Conservation (phyloP, 2,797 vertebrate genomes). For the Enteromius unitaeniatus region DNA sequence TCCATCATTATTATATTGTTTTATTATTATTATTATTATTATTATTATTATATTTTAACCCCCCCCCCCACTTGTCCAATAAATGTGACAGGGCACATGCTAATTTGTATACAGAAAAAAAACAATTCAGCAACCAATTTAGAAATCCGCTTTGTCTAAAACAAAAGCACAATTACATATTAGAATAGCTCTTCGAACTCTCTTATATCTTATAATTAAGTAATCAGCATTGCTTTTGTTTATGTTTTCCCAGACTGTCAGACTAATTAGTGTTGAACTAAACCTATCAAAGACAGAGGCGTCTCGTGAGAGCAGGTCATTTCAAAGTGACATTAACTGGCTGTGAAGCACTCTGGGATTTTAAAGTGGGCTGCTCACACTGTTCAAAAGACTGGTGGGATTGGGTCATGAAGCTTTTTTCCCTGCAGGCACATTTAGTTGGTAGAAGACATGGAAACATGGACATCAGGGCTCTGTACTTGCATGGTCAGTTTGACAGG, state of each 20-base stretch:
- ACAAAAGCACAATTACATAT: constrained; percentile 25
- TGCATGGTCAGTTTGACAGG: constrained; percentile 32
- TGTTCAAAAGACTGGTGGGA: constrained; percentile 24
- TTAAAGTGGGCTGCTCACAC: constrained; percentile 30
- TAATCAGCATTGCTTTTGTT: constrained; percentile 31
- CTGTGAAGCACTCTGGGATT: constrained; percentile 44
- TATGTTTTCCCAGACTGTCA: constrained; percentile 28
- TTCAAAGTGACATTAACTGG: constrained; percentile 37
- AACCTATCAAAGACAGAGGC: constrained; percentile 25
- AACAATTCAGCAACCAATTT: constrained; percentile 1
- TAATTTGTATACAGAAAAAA: neutral
- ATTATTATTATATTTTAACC: neutral
- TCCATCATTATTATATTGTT: too few species aligned
- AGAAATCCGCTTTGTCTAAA: constrained; percentile 21
- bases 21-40: too few species aligned
- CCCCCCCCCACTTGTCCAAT: neutral
- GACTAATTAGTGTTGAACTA: constrained; percentile 31
- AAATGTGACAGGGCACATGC: neutral
- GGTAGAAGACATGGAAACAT: constrained; percentile 36
- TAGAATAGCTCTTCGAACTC: constrained; percentile 11
- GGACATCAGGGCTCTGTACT: constrained; percentile 24
- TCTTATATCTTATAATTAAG: constrained; percentile 32
- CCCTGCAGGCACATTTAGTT: constrained; percentile 52
- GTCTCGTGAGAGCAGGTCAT: constrained; percentile 40
- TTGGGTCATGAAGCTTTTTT: constrained; percentile 41